Evolutionary conservation across 2,797 vertebrate genomes (phyloP), one percentile per base, ranked within the genome.

Genomic region (Mormyrops attenuatus): DNA sequence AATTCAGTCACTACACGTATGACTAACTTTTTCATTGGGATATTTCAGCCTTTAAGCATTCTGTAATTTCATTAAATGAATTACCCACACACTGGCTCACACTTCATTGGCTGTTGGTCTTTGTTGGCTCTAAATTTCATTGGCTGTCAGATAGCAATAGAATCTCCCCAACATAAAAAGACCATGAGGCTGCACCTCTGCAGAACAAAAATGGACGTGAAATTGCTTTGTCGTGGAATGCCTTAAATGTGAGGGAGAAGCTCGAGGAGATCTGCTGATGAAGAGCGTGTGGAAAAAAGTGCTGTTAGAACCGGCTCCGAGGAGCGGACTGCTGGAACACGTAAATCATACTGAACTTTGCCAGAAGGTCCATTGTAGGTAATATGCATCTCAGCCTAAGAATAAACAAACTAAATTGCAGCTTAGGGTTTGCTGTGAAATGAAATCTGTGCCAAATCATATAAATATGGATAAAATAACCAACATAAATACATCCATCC

Each of bases 1-100:
- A 66, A 30, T 30, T 30, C 13, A 38, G 69, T 77, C 34, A 77
- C 30, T 77, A 41, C 34, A 41, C 34, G 34, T 77, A 77, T 77
- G 38, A 34, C 9, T 34, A 69, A 69, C 63, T 1, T 69, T 69
- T 34, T 69, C n/a, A 38, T 15, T 38, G 69, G 69, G 69, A 77
- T 77, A 77, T 77, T 77, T 77, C 69, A 77, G 38, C 38, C 34
- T 77, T 77, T 41, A 77, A 77, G 69, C 69, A 77, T 77, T 77
- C 38, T 77, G 4, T 60, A 60, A 60, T 60, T 22, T 73, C 66
- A 34, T 73, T 73, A 73, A 73, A 73, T 60, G n/a, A 8, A 60
- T 60, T 60, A 60, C n/a, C 26, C 11, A 13, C 34, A 77, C 34
- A 77, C 69, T 41, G 34, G 17, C 69, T 77, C 69, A 41, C 38